Conservation (phyloP, 1,140 invertebrate species). For the Acromyrmex heyeri region DNA sequence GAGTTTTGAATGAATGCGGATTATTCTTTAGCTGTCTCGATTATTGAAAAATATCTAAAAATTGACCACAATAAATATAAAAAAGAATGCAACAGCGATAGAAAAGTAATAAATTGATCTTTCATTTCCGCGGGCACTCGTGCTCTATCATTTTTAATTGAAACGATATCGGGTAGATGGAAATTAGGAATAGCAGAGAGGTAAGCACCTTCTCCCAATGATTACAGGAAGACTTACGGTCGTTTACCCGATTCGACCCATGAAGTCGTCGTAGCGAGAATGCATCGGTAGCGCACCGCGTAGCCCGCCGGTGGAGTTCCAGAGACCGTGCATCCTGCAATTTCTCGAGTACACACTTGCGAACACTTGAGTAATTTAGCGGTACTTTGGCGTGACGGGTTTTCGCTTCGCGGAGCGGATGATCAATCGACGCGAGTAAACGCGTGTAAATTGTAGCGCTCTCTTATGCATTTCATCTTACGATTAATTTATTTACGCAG, state of each 20-base stretch:
- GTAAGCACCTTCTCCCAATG: slow-evolving; percentile 47
- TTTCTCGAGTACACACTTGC: slow-evolving; percentile 74
- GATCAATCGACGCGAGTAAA: slow-evolving; percentile 74
- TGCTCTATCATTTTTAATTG: slow-evolving; percentile 33
- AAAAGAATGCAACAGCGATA: neutral
- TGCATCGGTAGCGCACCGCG: slow-evolving; percentile 54
- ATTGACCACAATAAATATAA: neutral
- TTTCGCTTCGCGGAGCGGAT: slow-evolving; percentile 73
- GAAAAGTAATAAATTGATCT: neutral
- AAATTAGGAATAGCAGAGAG: slow-evolving; percentile 48
- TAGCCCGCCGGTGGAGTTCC: slow-evolving; percentile 35
- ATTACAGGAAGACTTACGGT: slow-evolving; percentile 60
- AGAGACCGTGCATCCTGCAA: slow-evolving; percentile 73
- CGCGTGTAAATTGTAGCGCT: slow-evolving; percentile 70
- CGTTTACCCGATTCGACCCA: slow-evolving; percentile 46
- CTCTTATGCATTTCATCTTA: slow-evolving; percentile 64
- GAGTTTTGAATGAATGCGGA: no score
- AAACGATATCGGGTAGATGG: slow-evolving; percentile 25
- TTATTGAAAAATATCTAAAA: neutral
- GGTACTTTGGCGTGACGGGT: slow-evolving; percentile 75
- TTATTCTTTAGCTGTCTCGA: neutral
- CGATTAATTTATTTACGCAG: slow-evolving; percentile 62
- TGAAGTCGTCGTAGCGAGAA: slow-evolving; percentile 46
- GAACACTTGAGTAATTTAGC: slow-evolving; percentile 77
- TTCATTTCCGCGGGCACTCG: neutral